These are phyloP conservation scores for Gobionotothen gibberifrons DNA, from an alignment of 2,797 vertebrate species.

Conservation along the genomic window DNA sequence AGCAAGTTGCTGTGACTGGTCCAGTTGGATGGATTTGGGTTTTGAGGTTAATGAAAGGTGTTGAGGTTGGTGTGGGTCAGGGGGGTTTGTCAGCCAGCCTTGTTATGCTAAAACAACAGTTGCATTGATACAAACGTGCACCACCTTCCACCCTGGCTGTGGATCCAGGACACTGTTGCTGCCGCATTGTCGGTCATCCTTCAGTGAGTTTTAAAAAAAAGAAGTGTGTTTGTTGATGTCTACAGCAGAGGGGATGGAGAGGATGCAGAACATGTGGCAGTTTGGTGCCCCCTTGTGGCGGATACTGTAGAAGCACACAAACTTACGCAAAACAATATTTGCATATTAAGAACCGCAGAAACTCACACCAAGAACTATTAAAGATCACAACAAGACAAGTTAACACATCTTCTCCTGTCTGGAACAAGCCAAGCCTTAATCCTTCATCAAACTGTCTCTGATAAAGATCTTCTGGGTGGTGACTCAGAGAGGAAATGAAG, in stretches of 20 bases:
- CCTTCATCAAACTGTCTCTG: slow-evolving; percentile 42
- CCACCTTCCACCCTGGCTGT: slow-evolving; percentile 35
- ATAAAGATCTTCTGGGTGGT: slow-evolving; percentile 59
- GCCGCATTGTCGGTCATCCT: slow-evolving; percentile 62
- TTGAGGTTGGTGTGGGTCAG: slow-evolving; percentile 56
- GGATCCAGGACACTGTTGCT: slow-evolving; percentile 48
- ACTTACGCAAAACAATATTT: not conserved
- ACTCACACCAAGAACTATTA: slow-evolving; percentile 32
- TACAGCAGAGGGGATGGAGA: slow-evolving; percentile 34
- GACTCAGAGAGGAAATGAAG: slow-evolving; percentile 67
- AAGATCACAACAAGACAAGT: slow-evolving; percentile 46
- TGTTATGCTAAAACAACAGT: slow-evolving; percentile 65
- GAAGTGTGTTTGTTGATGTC: slow-evolving; percentile 43
- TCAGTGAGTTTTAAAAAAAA: slow-evolving; percentile 55
- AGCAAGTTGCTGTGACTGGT: slow-evolving; percentile 68
- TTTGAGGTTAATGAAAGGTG: slow-evolving; percentile 80
- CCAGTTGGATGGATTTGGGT: slow-evolving; percentile 85
- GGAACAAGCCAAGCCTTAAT: slow-evolving; percentile 55
- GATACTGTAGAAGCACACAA: not conserved
- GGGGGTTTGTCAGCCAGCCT: slow-evolving; percentile 46
- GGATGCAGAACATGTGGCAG: slow-evolving; percentile 42
- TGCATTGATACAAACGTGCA: slow-evolving; percentile 47
- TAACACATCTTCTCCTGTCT: slow-evolving; percentile 21
- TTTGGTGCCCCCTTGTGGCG: slow-evolving; percentile 72
- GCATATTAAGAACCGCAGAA: not conserved